Percentiles rank a stretch among this genome's conserved stretches.
Conservation (phyloP, 2,888 invertebrate genomes). For the Pherbina coryleti region DNA sequence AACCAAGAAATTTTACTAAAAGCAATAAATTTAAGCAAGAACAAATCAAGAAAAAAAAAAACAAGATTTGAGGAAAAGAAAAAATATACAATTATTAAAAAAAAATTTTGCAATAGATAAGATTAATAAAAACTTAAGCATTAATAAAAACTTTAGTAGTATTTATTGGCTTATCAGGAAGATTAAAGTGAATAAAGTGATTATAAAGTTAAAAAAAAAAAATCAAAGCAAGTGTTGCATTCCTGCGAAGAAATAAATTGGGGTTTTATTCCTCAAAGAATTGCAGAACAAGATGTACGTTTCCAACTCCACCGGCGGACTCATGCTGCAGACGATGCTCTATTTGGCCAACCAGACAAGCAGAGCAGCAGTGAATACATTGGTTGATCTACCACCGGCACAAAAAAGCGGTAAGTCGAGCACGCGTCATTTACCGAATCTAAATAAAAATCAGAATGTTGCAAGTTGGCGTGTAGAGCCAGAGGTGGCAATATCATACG, state of each 20-base stretch:
- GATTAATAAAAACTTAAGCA: no score
- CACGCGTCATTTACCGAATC: no score
- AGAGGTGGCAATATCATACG: not conserved
- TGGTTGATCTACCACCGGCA: slow-evolving; percentile 65
- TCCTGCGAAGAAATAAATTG: not conserved
- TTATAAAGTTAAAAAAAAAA: not conserved
- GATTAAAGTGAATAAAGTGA: no score
- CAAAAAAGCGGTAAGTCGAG: slow-evolving; percentile 65
- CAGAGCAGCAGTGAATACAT: slow-evolving; percentile 62
- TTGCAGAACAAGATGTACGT: slow-evolving; percentile 59
- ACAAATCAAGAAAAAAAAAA: not conserved
- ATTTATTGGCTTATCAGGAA: no score
- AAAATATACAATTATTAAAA: slow-evolving; percentile 9
- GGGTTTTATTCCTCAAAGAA: not conserved
- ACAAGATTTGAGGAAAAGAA: slow-evolving; percentile 29
- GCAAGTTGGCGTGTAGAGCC: not conserved
- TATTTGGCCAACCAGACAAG: slow-evolving; percentile 69
- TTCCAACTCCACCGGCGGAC: slow-evolving; percentile 66
- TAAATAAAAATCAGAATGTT: not conserved
- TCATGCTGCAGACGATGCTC: slow-evolving; percentile 69
- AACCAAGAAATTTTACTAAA: slow-evolving; percentile 9
- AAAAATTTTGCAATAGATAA: not conserved
- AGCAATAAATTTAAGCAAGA: not conserved
- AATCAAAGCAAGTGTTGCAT: not conserved
- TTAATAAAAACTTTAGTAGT: no score